phyloP scores from a whole-genome alignment of 2,888 invertebrate species.

The Leptodirus hochenwartii region DNA sequence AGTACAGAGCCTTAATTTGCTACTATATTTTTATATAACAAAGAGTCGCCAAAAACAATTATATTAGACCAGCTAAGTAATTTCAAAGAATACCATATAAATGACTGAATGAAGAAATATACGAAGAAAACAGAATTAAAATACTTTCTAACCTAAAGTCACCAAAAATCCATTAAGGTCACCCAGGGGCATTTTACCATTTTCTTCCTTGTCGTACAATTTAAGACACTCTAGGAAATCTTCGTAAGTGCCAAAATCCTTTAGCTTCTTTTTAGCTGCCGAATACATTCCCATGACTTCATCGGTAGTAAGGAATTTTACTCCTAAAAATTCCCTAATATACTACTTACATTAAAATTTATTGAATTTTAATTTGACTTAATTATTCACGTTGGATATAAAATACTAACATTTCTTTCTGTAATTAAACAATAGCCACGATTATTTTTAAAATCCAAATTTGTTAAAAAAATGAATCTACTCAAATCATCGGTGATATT shows the following conservation, averaged over 20 bases:
- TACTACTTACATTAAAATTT: slow-evolving; percentile 1
- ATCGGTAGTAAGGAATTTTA: slow-evolving; percentile 81
- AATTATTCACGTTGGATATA: too few species aligned
- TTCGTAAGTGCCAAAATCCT: slow-evolving; percentile 89
- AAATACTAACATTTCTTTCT: too few species aligned
- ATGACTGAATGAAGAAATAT: slow-evolving; percentile 1
- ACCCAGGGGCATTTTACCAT: slow-evolving; percentile 87
- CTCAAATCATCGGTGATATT: neutral
- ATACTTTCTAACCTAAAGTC: too few species aligned
- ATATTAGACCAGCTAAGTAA: too few species aligned
- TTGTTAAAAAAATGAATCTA: neutral
- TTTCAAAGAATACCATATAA: too few species aligned
- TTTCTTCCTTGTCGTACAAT: slow-evolving; percentile 95
- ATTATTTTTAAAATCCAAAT: too few species aligned
- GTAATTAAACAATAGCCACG: too few species aligned
- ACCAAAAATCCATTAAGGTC: slow-evolving; percentile 91
- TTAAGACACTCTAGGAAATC: slow-evolving; percentile 99
- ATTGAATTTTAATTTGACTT: slow-evolving; percentile 3
- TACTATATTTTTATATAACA: too few species aligned
- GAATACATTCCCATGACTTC: slow-evolving; percentile 95
- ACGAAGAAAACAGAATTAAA: too few species aligned
- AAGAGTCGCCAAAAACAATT: too few species aligned
- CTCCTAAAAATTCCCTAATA: slow-evolving; percentile 29
- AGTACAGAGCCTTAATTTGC: too few species aligned
- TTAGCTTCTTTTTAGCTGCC: slow-evolving; percentile 74